phyloP scores from a whole-genome alignment of 2,113 vertebrate genomes.

The human (Homo sapiens) region GRCh38 chr3:83092001-83092500 shows the following conservation, averaged over 20 bases:
- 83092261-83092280: neutral
- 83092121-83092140: neutral
- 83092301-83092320: conserved; percentile 30
- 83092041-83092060: neutral
- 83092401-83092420: conserved; percentile 4
- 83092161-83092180: conserved; percentile 18
- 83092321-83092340: neutral
- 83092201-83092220: neutral
- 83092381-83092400: conserved; percentile 27
- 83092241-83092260: neutral
- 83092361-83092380: neutral
- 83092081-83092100: neutral
- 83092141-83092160: neutral
- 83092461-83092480: neutral
- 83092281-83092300: neutral
- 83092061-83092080: neutral
- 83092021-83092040: neutral
- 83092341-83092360: neutral
- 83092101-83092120: neutral
- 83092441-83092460: neutral
- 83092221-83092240: neutral
- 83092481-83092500: neutral
- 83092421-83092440: neutral
- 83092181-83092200: neutral
- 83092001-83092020: neutral